Conservation (phyloP, 2,888 invertebrate genomes). For the Lottia scabra region DNA sequence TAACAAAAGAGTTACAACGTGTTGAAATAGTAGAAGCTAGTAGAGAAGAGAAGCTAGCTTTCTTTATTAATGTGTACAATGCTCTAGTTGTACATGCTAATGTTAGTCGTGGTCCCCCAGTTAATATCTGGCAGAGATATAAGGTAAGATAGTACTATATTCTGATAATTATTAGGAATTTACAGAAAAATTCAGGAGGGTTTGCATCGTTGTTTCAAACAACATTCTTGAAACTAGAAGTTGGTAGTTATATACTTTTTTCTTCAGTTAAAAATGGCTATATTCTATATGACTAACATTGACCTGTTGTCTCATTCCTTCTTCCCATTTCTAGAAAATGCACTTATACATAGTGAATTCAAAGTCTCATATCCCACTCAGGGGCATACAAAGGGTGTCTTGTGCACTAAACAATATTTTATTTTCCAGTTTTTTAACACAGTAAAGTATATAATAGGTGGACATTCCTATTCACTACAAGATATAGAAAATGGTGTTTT, state of each 20-base stretch:
- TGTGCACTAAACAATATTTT: conserved; percentile 19
- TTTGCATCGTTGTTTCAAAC: no score
- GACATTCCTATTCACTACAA: conserved; percentile 70
- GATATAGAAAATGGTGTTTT: conserved; percentile 72
- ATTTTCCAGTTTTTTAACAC: conserved; percentile 70
- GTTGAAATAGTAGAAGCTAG: conserved; percentile 56
- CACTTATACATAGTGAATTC: no score
- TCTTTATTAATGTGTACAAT: conserved; percentile 72
- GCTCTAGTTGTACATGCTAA: conserved; percentile 71
- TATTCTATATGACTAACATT: no score
- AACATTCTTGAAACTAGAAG: no score
- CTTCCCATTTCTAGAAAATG: no score
- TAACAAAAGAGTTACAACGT: conserved; percentile 66
- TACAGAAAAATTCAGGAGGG: no score
- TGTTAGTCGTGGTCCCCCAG: conserved; percentile 67
- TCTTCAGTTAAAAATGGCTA: no score
- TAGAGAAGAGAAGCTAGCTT: conserved; percentile 69
- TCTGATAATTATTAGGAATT: no score
- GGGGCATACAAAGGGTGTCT: no score
- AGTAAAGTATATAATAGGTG: conserved; percentile 70
- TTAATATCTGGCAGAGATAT: conserved; percentile 70
- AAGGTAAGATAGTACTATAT: conserved; percentile 56
- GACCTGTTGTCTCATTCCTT: no score
- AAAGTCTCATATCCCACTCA: no score
- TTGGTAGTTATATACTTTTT: no score